Evolutionary conservation across 2,113 vertebrate species (phyloP).

Genomic region (Ibidorhyncha struthersii): DNA sequence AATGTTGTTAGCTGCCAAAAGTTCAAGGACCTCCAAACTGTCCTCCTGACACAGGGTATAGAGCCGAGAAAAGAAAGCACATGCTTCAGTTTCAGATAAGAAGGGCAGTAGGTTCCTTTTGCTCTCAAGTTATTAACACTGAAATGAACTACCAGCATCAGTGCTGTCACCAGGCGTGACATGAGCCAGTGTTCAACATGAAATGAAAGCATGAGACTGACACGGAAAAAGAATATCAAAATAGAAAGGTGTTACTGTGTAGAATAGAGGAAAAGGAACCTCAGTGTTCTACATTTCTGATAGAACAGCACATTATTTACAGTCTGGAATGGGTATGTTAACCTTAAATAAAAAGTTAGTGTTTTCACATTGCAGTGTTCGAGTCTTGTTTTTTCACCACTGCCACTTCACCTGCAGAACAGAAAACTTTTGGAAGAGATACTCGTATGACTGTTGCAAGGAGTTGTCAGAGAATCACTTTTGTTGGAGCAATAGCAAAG

Average conservation of each 20-base stretch:
- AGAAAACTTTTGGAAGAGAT: neutral
- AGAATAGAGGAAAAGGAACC: neutral
- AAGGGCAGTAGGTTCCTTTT: neutral
- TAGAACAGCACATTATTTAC: neutral
- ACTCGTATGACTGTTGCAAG: neutral
- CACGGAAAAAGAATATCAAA: neutral
- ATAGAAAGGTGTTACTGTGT: neutral
- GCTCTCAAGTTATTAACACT: neutral
- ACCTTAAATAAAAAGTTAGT: neutral
- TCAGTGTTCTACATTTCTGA: neutral
- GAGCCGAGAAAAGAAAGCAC: neutral
- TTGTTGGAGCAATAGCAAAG: neutral
- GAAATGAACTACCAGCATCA: conserved; percentile 3
- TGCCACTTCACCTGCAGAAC: neutral
- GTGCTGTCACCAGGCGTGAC: neutral
- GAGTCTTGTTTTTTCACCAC: neutral
- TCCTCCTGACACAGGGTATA: neutral
- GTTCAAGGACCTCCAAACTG: neutral
- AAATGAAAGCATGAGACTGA: neutral
- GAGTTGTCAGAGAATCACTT: neutral
- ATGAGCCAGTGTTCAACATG: neutral
- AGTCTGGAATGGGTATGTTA: neutral
- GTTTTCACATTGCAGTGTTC: neutral
- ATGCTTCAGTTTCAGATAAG: neutral
- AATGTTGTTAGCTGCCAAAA: neutral